A percentile compares a stretch with the other conserved stretches of the same genome.
phyloP scores from a whole-genome alignment of 2,888 invertebrate genomes.

The Tinea trinotella region DNA sequence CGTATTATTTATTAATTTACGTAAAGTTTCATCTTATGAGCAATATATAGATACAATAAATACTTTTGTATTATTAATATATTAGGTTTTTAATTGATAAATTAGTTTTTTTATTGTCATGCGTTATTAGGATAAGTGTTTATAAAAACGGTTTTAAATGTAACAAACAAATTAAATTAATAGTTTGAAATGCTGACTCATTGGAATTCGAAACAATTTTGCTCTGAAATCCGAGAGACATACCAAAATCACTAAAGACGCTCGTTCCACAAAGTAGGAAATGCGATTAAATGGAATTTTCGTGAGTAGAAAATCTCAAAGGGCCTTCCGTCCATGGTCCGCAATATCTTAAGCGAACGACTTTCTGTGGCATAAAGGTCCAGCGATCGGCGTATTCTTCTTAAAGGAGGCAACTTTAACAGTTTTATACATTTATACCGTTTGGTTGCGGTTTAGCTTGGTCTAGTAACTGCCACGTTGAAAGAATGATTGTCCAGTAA shows the following conservation, averaged over 20 bases:
- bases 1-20: too few species aligned
- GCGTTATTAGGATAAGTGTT: too few species aligned
- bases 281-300: slow-evolving; percentile 67
- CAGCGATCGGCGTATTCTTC: slow-evolving; percentile 35
- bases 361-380: slow-evolving; percentile 28
- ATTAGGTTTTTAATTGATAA: too few species aligned
- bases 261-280: slow-evolving; percentile 54
- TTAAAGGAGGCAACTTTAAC: slow-evolving; percentile 32
- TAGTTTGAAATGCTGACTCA: not conserved
- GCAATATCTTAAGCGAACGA: slow-evolving; percentile 57
- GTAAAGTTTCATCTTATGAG: too few species aligned
- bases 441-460: not conserved
- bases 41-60: too few species aligned
- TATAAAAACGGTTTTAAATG: too few species aligned
- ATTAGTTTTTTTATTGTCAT: too few species aligned
- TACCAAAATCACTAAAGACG: slow-evolving; percentile 28
- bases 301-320: slow-evolving; percentile 57
- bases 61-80: too few species aligned
- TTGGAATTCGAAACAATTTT: slow-evolving; percentile 4
- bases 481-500: slow-evolving; percentile 44
- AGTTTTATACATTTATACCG: slow-evolving; percentile 15
- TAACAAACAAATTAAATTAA: not conserved
- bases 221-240: slow-evolving; percentile 1
- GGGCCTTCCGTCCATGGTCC: slow-evolving; percentile 45
- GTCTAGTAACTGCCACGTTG: slow-evolving; percentile 18